Evolutionary conservation across 2,113 vertebrate genomes (phyloP).

Genomic region (Eclectus roratus): DNA sequence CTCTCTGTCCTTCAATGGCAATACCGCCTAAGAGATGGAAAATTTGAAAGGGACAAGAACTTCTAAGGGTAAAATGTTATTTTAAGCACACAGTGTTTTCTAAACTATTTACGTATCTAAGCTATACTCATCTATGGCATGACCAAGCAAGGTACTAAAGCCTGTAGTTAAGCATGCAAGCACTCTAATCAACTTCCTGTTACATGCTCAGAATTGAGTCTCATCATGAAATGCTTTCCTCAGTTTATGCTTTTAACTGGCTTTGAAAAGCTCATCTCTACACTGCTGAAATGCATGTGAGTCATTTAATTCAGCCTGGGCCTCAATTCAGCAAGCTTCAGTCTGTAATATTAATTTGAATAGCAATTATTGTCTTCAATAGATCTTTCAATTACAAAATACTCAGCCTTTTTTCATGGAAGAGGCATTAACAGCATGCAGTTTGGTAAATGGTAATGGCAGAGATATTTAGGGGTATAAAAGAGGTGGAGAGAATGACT

Average conservation of each 20-base stretch:
- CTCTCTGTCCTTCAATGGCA: background rate
- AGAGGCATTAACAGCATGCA: background rate
- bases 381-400: background rate
- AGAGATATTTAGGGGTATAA: background rate
- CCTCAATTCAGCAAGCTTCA: background rate
- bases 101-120: conserved; percentile 11
- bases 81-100: conserved; percentile 38
- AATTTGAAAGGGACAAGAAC: background rate
- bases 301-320: background rate
- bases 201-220: background rate
- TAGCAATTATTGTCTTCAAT: background rate
- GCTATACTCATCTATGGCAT: background rate
- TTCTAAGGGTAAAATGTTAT: conserved; percentile 11
- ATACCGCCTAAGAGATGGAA: background rate
- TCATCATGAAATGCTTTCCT: background rate
- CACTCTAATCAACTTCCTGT: background rate
- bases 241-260: background rate
- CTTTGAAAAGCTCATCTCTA: background rate
- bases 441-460: background rate
- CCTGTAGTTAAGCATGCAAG: background rate
- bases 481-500: background rate
- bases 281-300: fast-evolving
- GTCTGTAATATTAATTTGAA: background rate
- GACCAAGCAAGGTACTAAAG: background rate
- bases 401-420: background rate